phyloP scores from a whole-genome alignment of 1,140 invertebrate species.

The Drosophila watanabei region DNA sequence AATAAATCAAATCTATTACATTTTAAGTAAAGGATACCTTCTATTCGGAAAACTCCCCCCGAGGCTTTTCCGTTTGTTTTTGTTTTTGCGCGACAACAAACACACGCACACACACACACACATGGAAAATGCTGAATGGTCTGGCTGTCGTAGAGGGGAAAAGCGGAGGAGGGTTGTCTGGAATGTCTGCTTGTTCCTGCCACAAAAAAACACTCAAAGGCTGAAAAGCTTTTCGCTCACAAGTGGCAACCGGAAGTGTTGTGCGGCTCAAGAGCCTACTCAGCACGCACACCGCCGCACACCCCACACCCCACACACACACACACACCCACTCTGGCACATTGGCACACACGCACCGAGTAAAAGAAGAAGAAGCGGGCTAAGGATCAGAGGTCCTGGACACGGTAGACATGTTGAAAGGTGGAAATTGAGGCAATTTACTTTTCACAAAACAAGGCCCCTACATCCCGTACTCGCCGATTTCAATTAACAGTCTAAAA shows the following conservation, averaged over 20 bases:
- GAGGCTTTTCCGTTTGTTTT: conserved; percentile 12
- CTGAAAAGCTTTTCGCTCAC: conserved; percentile 80
- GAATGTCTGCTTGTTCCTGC: conserved; percentile 57
- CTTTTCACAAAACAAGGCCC: conserved; percentile 48
- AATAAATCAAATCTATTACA: background rate
- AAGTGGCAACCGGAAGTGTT: conserved; percentile 83
- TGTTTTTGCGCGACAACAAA: conserved; percentile 34
- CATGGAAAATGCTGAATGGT: conserved; percentile 8
- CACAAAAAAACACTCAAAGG: conserved; percentile 74
- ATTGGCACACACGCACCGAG: conserved; percentile 12
- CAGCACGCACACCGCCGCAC: conserved; percentile 49
- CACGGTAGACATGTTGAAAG: conserved; percentile 78
- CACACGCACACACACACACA: conserved; percentile 5
- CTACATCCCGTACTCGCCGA: background rate
- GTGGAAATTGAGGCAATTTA: conserved; percentile 82
- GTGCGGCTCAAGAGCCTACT: conserved; percentile 78
- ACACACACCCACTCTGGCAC: conserved; percentile 9
- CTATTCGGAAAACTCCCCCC: background rate
- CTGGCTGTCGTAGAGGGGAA: background rate
- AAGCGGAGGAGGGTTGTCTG: conserved; percentile 21
- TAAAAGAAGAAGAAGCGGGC: background rate
- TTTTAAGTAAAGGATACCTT: background rate
- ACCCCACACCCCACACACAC: conserved; percentile 9
- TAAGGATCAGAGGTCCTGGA: conserved; percentile 27
- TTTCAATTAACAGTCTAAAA: conserved; percentile 7